Percentiles rank a stretch among this genome's conserved stretches.
phyloP scores from a whole-genome alignment of 2,113 vertebrate species.

The Scolopax mira region DNA sequence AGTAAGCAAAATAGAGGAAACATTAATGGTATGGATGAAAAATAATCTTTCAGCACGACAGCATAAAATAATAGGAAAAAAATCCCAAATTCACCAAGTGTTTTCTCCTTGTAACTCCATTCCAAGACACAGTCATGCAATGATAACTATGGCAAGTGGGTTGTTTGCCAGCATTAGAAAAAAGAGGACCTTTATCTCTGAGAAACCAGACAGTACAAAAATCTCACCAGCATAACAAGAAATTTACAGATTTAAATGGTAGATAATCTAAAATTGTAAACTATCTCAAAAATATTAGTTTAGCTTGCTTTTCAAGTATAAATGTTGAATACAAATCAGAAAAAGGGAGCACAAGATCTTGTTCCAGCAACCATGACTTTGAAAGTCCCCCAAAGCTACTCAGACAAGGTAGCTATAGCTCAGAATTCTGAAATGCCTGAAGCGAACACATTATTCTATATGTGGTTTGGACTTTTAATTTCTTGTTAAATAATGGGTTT shows the following conservation, averaged over 20 bases:
- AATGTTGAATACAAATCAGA: not conserved
- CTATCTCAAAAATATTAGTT: not conserved
- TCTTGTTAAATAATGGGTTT: not conserved
- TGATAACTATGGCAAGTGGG: not conserved
- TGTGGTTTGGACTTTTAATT: not conserved
- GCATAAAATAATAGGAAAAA: not conserved
- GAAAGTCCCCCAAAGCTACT: not conserved
- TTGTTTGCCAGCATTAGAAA: not conserved
- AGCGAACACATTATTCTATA: not conserved
- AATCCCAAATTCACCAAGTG: fast-evolving
- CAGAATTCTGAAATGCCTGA: not conserved
- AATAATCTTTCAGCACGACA: not conserved
- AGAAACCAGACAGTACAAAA: not conserved
- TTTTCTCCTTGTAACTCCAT: not conserved
- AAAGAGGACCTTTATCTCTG: not conserved
- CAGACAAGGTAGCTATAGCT: not conserved
- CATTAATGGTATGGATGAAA: not conserved
- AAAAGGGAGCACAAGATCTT: not conserved
- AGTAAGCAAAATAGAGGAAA: not conserved
- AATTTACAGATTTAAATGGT: not conserved
- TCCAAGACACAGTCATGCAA: not conserved
- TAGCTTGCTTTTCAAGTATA: not conserved
- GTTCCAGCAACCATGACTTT: not conserved
- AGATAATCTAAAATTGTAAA: not conserved
- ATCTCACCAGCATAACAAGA: not conserved